Evolutionary conservation across 1,140 invertebrate species (phyloP).

Genomic region (Leptonema lineaticorne): DNA sequence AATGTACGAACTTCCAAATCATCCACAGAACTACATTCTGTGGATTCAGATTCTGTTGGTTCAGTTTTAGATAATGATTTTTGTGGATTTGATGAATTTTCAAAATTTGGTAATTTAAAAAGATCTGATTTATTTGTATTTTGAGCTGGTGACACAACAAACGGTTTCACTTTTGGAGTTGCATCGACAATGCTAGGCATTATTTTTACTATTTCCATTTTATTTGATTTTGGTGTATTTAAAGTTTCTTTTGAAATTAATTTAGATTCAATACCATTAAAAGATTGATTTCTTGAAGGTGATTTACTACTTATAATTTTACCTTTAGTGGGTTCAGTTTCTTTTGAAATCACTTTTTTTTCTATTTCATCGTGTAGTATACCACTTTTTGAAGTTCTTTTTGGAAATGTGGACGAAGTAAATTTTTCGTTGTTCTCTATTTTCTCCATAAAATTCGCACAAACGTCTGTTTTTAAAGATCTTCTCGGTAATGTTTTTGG

Average conservation of each 20-base stretch:
- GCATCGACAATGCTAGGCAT: conserved; percentile 35
- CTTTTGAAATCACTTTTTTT: conserved; percentile 17
- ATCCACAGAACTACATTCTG: not conserved
- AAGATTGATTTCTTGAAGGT: conserved; percentile 37
- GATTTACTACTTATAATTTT: conserved; percentile 39
- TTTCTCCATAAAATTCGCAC: not conserved
- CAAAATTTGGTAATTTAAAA: not conserved
- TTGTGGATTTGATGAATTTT: not conserved
- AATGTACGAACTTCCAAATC: not conserved
- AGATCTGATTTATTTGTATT: not conserved
- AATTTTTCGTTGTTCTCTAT: conserved; percentile 14
- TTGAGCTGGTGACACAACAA: not conserved
- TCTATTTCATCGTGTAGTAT: conserved; percentile 30
- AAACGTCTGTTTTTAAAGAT: conserved; percentile 17
- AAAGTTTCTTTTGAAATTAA: conserved; percentile 3
- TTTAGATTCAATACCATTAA: conserved; percentile 24
- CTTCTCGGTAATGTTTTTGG: conserved; percentile 39
- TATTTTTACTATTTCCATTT: conserved; percentile 13
- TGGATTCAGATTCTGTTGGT: not conserved
- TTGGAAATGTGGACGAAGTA: conserved; percentile 38
- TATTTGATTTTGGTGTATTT: not conserved
- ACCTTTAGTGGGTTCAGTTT: conserved; percentile 21
- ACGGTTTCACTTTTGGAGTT: conserved; percentile 37
- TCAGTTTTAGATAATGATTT: not conserved
- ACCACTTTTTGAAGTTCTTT: conserved; percentile 39